Conservation (phyloP, 2,113 vertebrate species). For the Cottus gobio region DNA sequence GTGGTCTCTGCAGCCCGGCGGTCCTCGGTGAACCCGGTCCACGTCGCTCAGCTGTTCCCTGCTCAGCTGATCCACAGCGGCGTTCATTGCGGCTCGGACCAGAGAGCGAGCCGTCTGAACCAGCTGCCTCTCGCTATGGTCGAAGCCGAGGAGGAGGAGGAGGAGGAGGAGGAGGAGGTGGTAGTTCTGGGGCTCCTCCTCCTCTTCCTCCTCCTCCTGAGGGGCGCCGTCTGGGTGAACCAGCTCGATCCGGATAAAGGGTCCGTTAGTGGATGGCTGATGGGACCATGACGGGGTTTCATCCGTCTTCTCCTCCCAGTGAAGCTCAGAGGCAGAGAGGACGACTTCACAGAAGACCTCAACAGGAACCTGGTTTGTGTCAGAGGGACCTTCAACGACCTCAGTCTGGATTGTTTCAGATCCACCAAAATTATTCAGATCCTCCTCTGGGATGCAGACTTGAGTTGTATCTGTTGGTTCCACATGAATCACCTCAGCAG, state of each 20-base stretch:
- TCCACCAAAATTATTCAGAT: not conserved
- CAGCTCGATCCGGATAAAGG: constrained; percentile 30
- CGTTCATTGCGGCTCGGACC: constrained; percentile 62
- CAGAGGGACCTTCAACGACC: too few relatives aligned
- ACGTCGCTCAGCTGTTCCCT: constrained; percentile 47
- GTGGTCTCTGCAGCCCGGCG: constrained; percentile 20
- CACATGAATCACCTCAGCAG: not conserved
- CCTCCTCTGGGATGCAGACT: not conserved
- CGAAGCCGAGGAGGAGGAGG: not conserved
- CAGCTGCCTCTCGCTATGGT: constrained; percentile 49
- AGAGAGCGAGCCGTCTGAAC: constrained; percentile 60
- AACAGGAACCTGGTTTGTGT: too few relatives aligned
- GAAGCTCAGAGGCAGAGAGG: too few relatives aligned
- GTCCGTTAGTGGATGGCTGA: not conserved
- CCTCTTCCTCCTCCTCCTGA: not conserved
- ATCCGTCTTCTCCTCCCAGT: too few relatives aligned
- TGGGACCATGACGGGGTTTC: too few relatives aligned
- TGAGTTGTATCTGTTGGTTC: too few relatives aligned
- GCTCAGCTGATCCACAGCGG: constrained; percentile 65
- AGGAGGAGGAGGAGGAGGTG: constrained; percentile 9
- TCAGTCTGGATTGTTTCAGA: not conserved
- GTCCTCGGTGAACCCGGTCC: not conserved
- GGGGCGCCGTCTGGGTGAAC: constrained; percentile 1
- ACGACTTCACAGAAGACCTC: too few relatives aligned
- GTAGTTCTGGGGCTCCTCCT: constrained; percentile 8